Evolutionary conservation across 1,140 invertebrate genomes (phyloP).

Genomic region (Ceratosolen fusciceps): DNA sequence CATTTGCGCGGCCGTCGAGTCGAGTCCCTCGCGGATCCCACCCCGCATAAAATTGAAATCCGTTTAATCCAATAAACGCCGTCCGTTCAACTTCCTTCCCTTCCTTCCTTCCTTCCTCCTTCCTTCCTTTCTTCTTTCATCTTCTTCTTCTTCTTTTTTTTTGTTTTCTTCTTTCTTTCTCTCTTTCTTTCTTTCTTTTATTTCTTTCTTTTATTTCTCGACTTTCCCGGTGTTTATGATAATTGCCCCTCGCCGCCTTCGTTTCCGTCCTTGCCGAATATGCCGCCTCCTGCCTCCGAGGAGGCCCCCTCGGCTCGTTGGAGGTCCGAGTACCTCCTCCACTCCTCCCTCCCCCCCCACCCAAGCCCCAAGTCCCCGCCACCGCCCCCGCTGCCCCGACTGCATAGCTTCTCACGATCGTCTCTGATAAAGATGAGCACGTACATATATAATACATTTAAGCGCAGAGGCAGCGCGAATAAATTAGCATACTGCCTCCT

Average conservation of each 20-base stretch:
- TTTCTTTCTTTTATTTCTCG: too few relatives aligned
- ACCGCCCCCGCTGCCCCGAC: background rate
- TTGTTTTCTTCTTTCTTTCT: too few relatives aligned
- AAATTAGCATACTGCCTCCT: slow-evolving; percentile 41
- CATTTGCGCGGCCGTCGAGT: slow-evolving; percentile 22
- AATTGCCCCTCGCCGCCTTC: slow-evolving; percentile 11
- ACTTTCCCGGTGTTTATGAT: slow-evolving; percentile 34
- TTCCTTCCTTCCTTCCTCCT: too few relatives aligned
- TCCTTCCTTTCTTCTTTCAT: too few relatives aligned
- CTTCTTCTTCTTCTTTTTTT: too few relatives aligned
- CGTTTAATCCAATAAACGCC: slow-evolving; percentile 43
- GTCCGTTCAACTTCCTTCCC: slow-evolving; percentile 3
- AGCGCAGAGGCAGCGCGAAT: slow-evolving; percentile 30
- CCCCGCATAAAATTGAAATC: slow-evolving; percentile 42
- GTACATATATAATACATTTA: slow-evolving; percentile 43
- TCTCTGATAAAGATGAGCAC: slow-evolving; percentile 29
- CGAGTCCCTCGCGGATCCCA: background rate
- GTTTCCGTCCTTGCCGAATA: slow-evolving; percentile 2
- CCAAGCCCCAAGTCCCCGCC: background rate
- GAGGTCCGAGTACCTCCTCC: background rate
- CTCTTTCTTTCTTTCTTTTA: too few relatives aligned
- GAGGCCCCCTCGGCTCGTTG: background rate
- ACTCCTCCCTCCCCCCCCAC: background rate
- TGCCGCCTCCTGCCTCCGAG: background rate
- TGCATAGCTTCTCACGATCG: slow-evolving; percentile 28